Evolutionary conservation across 2,888 invertebrate species (phyloP), one percentile per base, ranked within the genome.

Genomic region (Drosophila formosana): DNA sequence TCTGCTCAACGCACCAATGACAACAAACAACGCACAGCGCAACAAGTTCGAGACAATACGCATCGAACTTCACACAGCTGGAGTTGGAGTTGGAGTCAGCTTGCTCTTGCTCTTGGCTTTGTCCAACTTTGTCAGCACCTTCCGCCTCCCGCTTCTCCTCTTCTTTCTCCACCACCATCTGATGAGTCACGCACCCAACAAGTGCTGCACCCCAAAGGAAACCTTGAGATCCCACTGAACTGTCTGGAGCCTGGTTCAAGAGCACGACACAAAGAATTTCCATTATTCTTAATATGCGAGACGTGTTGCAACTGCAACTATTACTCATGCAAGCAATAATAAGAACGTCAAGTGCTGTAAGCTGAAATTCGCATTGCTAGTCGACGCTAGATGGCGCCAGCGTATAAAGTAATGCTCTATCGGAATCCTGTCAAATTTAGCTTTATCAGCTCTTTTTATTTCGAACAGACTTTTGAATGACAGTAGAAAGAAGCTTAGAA

Each of bases 181-280:
- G 23, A 13, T 71, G 76, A 80, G 53, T 66, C 72, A 77, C 26
- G 13, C 7, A 77, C 18, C 13, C 39, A 13, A 7, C 39, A 18
- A 9, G 30, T 5, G 55, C 58, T 65, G 63, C 82, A 65, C 78
- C 80, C 56, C n/a, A n/a, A 37, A 34, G 51, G 5, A 37, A 55
- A 52, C 70, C 61, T 70, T 65, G 47, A 75, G 45, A 75, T 25
- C 34, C 34, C 56, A 50, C 18, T 18, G 49, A 25, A 8, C 23
- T n/a, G 18, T 13, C 49, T 32, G 25, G 8, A 18, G 39, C 8
- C 49, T 58, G 75, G 63, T 43, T 63, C 45, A 77, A 49, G 53
- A 58, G 45, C 65, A 9, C 6, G 55, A 61, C 43, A 81, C 78
- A 68, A 69, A 61, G 63, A 47, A 57, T 9, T 46, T 43, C 28